phyloP scores from a whole-genome alignment of 2,113 vertebrate species.

The Erythrocercus mccallii region DNA sequence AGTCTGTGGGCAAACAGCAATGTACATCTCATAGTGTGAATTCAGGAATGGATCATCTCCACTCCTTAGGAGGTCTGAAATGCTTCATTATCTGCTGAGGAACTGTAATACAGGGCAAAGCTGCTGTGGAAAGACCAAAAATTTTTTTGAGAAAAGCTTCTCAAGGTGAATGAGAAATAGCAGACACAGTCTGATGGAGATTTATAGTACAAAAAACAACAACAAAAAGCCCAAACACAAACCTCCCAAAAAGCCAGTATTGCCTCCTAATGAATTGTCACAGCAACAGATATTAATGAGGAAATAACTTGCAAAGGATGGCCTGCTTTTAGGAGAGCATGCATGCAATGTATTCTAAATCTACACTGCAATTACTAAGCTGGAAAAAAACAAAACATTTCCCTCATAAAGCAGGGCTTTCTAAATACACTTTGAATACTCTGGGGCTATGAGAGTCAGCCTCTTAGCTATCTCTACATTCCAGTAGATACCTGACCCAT shows the following conservation, averaged over 20 bases:
- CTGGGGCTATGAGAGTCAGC: fast-evolving
- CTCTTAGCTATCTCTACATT: background rate
- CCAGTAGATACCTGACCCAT: background rate
- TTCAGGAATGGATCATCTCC: background rate
- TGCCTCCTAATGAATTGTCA: background rate
- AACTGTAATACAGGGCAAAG: background rate
- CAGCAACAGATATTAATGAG: background rate
- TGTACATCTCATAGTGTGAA: background rate
- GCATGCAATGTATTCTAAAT: background rate
- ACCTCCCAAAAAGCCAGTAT: background rate
- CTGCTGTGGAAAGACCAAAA: background rate
- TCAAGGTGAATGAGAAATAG: background rate
- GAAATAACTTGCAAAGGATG: background rate
- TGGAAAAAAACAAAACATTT: background rate
- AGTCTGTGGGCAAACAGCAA: background rate
- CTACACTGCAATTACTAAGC: background rate
- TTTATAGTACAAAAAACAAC: background rate
- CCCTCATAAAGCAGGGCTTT: background rate
- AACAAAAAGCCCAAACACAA: background rate
- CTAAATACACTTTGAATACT: background rate
- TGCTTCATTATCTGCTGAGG: background rate
- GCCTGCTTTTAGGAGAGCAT: background rate
- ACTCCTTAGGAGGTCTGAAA: background rate
- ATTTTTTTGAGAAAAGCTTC: background rate
- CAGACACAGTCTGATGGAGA: background rate